Percentiles rank a stretch among this genome's conserved stretches.
Conservation (phyloP, 2,888 invertebrate genomes). For the Tolmerus cingulatus region DNA sequence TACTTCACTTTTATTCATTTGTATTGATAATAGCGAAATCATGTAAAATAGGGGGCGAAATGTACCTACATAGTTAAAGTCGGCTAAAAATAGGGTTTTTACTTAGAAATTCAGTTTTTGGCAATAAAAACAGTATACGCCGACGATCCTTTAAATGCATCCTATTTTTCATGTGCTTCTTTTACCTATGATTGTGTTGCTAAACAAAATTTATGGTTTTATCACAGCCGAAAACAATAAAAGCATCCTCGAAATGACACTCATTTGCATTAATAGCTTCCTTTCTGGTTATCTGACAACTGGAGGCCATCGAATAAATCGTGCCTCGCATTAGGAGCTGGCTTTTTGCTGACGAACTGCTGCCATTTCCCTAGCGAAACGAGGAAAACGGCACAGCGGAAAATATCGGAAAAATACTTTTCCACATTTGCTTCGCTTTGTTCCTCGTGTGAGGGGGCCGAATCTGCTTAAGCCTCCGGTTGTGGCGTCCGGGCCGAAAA, state of each 20-base stretch:
- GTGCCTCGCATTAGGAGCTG: slow-evolving; percentile 17
- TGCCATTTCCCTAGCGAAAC: slow-evolving; percentile 13
- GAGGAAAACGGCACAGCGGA: background rate
- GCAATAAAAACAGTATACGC: background rate
- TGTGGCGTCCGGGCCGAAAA: background rate
- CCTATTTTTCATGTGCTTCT: background rate
- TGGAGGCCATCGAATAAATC: slow-evolving; percentile 34
- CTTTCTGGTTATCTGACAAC: slow-evolving; percentile 19
- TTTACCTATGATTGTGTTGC: background rate
- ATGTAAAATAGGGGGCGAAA: too few species aligned
- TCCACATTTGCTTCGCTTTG: slow-evolving; percentile 23
- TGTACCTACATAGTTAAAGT: background rate
- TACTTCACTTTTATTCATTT: too few species aligned
- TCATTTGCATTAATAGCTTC: slow-evolving; percentile 38
- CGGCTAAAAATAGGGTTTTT: background rate
- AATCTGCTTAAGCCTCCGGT: background rate
- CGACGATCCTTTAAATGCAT: background rate
- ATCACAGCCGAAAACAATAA: slow-evolving; percentile 26
- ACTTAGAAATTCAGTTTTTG: too few species aligned
- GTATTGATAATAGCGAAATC: too few species aligned
- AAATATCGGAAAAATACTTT: slow-evolving; percentile 27
- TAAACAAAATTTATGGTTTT: background rate
- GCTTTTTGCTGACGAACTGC: slow-evolving; percentile 41
- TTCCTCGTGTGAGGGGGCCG: background rate
- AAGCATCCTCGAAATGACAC: background rate